Evolutionary conservation across 2,113 vertebrate genomes (phyloP).

Genomic region (Leucopternis melanops): DNA sequence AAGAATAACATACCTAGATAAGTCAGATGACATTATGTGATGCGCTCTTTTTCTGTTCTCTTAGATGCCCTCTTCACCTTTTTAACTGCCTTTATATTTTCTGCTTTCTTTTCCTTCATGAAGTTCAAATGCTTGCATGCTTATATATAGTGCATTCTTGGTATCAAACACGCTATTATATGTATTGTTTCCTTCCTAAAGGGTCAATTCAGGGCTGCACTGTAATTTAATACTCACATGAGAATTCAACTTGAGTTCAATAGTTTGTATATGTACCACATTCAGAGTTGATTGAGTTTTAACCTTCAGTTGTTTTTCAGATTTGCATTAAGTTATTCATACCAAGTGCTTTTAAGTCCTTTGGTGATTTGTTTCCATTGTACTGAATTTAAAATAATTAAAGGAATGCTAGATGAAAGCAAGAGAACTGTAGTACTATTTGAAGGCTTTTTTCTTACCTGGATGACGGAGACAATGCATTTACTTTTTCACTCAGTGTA

Average conservation of each 20-base stretch:
- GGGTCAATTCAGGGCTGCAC: conserved; percentile 63
- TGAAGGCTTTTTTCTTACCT: not conserved
- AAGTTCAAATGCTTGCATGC: conserved; percentile 18
- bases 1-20: not conserved
- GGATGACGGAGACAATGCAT: not conserved
- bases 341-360: conserved; percentile 16
- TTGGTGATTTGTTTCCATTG: not conserved
- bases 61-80: not conserved
- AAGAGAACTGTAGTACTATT: not conserved
- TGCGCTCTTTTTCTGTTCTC: not conserved
- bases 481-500: not conserved
- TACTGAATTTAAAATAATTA: not conserved
- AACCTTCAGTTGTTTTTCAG: not conserved
- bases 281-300: conserved; percentile 27
- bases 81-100: not conserved
- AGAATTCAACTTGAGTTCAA: conserved; percentile 34
- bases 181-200: conserved; percentile 55
- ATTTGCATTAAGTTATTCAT: conserved; percentile 8
- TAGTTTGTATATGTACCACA: conserved; percentile 26
- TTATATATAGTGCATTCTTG: conserved; percentile 32
- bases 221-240: conserved; percentile 65
- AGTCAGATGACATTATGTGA: not conserved
- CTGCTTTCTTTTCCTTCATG: not conserved
- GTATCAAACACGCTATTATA: conserved; percentile 60
- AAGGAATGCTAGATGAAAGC: not conserved